Percentiles rank a stretch among this genome's conserved stretches.
Evolutionary conservation across 92 coral and sea anemone genomes (phyloP).

Genomic region (Epizoanthus illoricatus): DNA sequence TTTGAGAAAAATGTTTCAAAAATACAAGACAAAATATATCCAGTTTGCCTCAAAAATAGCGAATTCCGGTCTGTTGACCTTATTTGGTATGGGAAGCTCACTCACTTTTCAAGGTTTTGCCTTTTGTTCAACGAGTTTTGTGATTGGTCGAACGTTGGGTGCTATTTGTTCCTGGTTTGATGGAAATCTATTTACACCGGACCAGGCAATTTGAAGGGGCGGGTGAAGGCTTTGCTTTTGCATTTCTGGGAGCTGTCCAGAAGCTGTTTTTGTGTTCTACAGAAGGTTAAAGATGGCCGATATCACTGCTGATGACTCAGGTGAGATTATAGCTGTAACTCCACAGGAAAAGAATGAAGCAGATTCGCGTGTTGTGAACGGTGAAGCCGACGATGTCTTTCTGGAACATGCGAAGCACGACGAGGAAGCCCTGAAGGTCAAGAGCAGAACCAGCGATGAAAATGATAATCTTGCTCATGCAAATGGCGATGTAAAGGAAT

Average conservation of each 20-base stretch:
- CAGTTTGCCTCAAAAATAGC: too few species aligned
- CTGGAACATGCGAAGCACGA: slow-evolving; percentile 24
- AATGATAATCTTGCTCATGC: slow-evolving; percentile 19
- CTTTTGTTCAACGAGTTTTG: slow-evolving; percentile 36
- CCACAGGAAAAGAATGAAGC: neutral
- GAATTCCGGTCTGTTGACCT: slow-evolving; percentile 25
- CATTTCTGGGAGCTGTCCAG: neutral
- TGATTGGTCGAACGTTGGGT: slow-evolving; percentile 61
- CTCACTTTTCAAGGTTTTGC: slow-evolving; percentile 15
- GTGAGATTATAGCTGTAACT: neutral
- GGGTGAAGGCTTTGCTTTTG: slow-evolving; percentile 4
- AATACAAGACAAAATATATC: too few species aligned
- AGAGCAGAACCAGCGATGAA: slow-evolving; percentile 12
- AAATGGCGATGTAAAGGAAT: slow-evolving; percentile 13
- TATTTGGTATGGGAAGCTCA: slow-evolving; percentile 33
- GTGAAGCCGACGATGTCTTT: slow-evolving; percentile 30
- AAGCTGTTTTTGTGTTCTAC: slow-evolving; percentile 12
- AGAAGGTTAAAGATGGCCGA: slow-evolving; percentile 29
- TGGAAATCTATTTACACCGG: slow-evolving; percentile 42
- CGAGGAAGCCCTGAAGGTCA: slow-evolving; percentile 24
- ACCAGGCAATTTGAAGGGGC: slow-evolving; percentile 41
- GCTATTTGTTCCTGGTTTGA: slow-evolving; percentile 38
- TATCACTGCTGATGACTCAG: slow-evolving; percentile 10
- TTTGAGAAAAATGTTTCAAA: too few species aligned
- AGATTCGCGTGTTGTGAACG: slow-evolving; percentile 26